Evolutionary conservation across 2,113 vertebrate genomes (phyloP).

Genomic region (Istiophorus platypterus): DNA sequence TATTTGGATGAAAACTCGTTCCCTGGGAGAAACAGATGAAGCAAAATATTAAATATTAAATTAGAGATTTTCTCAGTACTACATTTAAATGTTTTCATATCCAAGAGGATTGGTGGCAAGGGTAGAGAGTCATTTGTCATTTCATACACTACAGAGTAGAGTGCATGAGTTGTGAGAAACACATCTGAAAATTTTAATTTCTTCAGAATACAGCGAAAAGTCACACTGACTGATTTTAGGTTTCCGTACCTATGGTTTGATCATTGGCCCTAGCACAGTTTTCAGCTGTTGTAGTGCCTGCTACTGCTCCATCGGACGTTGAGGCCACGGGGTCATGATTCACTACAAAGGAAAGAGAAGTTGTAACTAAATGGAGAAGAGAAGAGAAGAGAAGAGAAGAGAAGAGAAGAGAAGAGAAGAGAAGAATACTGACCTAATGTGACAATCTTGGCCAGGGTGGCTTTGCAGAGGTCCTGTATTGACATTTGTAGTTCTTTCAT

Average conservation of each 20-base stretch:
- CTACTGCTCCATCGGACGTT: neutral
- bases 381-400: neutral
- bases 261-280: neutral
- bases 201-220: neutral
- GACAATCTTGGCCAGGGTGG: constrained; percentile 65
- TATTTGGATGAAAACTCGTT: neutral
- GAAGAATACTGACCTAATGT: constrained; percentile 65
- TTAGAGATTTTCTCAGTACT: too few species aligned
- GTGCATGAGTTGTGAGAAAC: neutral
- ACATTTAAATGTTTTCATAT: neutral
- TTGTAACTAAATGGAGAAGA: neutral
- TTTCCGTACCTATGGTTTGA: constrained; percentile 51
- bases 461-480: constrained; percentile 72
- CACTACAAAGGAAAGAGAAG: constrained; percentile 55
- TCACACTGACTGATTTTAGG: neutral
- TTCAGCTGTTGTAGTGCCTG: neutral
- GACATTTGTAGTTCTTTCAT: constrained; percentile 71
- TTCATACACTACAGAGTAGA: constrained; percentile 54
- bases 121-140: constrained; percentile 28
- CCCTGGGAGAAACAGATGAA: neutral
- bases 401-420: neutral
- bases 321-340: constrained; percentile 49
- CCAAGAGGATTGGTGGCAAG: constrained; percentile 24
- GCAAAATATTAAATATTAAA: too few species aligned
- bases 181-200: neutral